phyloP scores from a whole-genome alignment of 2,113 vertebrate genomes.

The Leptosomus discolor region DNA sequence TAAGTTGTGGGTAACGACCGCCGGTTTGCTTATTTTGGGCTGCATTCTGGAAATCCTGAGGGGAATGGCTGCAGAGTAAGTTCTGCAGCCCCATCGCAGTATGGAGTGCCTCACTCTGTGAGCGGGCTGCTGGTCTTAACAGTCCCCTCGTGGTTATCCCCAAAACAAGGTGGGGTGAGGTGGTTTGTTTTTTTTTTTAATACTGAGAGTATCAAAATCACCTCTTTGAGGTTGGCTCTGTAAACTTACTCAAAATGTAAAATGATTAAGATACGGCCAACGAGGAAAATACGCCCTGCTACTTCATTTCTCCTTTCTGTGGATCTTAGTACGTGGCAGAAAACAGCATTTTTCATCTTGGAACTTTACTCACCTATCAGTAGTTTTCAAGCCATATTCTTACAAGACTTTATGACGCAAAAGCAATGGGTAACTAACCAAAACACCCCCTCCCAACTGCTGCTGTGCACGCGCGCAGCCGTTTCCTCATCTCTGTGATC shows the following conservation, averaged over 20 bases:
- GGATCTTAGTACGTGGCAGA: background rate
- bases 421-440: background rate
- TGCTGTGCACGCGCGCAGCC: background rate
- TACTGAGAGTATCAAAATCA: background rate
- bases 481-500: background rate
- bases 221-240: background rate
- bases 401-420: too few species aligned
- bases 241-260: background rate
- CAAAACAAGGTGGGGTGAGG: background rate
- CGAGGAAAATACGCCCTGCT: background rate
- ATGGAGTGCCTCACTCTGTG: background rate
- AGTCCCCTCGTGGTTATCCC: background rate
- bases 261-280: background rate
- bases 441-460: background rate
- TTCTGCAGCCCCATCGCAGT: background rate
- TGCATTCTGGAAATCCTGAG: background rate
- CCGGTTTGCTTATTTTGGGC: background rate
- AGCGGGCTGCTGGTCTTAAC: too few species aligned
- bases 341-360: background rate
- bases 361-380: background rate
- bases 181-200: too few species aligned
- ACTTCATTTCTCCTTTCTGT: background rate
- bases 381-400: background rate
- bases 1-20: slow-evolving; percentile 20
- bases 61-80: background rate